Base-by-base conservation (phyloP, 2,888 invertebrate genomes). In the Xylota sylvarum region DNA sequence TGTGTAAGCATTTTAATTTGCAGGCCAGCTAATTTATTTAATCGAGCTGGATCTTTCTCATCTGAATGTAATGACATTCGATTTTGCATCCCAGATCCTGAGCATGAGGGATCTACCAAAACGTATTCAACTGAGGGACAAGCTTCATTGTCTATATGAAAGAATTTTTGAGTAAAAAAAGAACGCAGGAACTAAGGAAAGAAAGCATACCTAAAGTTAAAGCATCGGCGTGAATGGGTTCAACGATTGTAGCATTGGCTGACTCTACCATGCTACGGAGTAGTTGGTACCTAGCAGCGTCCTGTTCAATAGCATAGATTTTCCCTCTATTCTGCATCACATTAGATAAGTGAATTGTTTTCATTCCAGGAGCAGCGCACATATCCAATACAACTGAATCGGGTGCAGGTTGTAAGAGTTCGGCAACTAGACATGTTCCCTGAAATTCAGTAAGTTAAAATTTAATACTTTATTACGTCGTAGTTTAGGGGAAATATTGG, bases 311-410 rank as follows among this genome's bases (percentile, higher is more conserved):
- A 0, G 99, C 97, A 91, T 96, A 96, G 7, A 99, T 94, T 88
- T 93, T 95, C 0, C 97, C 97, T 89, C 94, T 93, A 91, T 98
- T 97, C 65, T 95, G 93, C 92, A 98, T 94, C 14, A 96, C 93
- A 10, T 97, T 96, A 10, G 98, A 98, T 3, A 98, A 92, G 90
- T 98, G 98, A 10, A 97, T 95, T 0, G 98, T 97, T 93, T 98
- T 98, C 96, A 97, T 98, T 46, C 99, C 99, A 0, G 99, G 99
- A 0, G 99, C 99, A 0, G 99, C 98, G 92, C 99, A 99, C 95
- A 98, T 96, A 92, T 99, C 99, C 79, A 99, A 92, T 1, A 97
- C 96, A 0, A 93, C 93, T 88, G 96, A 94, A 7, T 96, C 96
- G 0, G 95, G 92, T 0, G 95, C 93, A 0, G 98, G 96, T 60